Percentiles rank a stretch among this genome's conserved stretches.
phyloP scores from a whole-genome alignment of 53 echinoderm and acorn worm genomes.

The Paelopatides confundens region DNA sequence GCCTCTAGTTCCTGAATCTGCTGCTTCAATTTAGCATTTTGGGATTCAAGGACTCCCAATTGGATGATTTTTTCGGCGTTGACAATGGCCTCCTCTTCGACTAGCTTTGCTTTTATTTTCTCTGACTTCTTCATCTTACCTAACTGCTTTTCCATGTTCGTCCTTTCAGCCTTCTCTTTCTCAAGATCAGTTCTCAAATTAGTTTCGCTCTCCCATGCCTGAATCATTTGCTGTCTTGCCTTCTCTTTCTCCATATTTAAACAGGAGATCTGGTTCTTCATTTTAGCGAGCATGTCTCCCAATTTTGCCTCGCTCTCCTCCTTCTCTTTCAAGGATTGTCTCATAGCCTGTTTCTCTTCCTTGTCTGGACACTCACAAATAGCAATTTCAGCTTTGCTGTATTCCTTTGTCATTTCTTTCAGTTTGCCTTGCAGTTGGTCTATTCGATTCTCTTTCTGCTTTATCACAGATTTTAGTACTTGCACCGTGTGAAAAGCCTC shows the following conservation, averaged over 20 bases:
- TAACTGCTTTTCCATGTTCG: background rate
- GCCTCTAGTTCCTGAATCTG: background rate
- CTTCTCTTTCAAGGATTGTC: slow-evolving; percentile 9
- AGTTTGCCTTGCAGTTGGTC: slow-evolving; percentile 36
- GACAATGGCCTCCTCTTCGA: background rate
- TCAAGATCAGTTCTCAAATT: slow-evolving; percentile 25
- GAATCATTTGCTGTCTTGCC: slow-evolving; percentile 36
- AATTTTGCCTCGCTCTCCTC: slow-evolving; percentile 29
- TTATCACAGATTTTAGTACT: slow-evolving; percentile 15
- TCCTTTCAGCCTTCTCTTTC: slow-evolving; percentile 9
- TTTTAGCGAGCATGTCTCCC: slow-evolving; percentile 36
- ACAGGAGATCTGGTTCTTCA: slow-evolving; percentile 25
- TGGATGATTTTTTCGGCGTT: slow-evolving; percentile 16
- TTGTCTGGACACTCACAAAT: slow-evolving; percentile 7
- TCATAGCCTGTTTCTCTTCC: background rate
- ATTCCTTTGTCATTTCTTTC: slow-evolving; percentile 31
- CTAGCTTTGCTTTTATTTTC: background rate
- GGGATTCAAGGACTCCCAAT: background rate
- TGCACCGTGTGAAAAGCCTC: slow-evolving; percentile 32
- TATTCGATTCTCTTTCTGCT: slow-evolving; percentile 42
- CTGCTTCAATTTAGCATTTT: slow-evolving; percentile 10
- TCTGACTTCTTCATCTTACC: slow-evolving; percentile 5
- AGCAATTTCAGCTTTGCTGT: background rate
- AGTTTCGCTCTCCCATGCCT: slow-evolving; percentile 30
- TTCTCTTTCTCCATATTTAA: slow-evolving; percentile 35